Conservation (phyloP, 2,888 invertebrate species). For the Apeira syringaria region DNA sequence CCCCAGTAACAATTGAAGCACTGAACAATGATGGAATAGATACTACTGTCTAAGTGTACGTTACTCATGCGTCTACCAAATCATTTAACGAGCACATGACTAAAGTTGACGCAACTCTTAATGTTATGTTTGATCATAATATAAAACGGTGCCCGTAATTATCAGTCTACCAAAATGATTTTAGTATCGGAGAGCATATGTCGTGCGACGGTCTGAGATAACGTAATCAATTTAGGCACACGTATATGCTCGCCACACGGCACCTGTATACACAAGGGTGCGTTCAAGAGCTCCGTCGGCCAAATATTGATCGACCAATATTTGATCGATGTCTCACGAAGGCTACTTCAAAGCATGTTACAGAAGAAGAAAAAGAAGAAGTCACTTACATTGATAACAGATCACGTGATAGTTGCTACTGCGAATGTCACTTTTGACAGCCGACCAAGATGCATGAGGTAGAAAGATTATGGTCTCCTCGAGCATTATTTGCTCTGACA, state of each 20-base stretch:
- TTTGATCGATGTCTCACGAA: too few relatives aligned
- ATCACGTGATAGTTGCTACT: too few relatives aligned
- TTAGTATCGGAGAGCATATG: constrained; percentile 3
- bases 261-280: constrained; percentile 11
- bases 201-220: constrained; percentile 4
- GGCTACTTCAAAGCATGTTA: too few relatives aligned
- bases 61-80: constrained; percentile 10
- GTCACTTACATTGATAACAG: too few relatives aligned
- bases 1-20: too few relatives aligned
- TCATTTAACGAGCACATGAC: constrained; percentile 3
- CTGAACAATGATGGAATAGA: constrained; percentile 3
- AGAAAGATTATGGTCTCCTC: too few relatives aligned
- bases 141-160: constrained; percentile 5
- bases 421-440: too few relatives aligned
- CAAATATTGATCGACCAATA: too few relatives aligned
- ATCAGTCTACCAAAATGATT: constrained; percentile 11
- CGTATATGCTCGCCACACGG: neutral
- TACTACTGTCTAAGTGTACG: neutral
- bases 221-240: constrained; percentile 10
- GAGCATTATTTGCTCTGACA: too few relatives aligned
- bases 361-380: too few relatives aligned
- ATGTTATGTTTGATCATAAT: constrained; percentile 5
- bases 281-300: too few relatives aligned
- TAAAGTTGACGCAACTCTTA: constrained; percentile 6
- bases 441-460: too few relatives aligned